Evolutionary conservation across 2,113 vertebrate species (phyloP).

Genomic region (Ctenomys sociabilis): DNA sequence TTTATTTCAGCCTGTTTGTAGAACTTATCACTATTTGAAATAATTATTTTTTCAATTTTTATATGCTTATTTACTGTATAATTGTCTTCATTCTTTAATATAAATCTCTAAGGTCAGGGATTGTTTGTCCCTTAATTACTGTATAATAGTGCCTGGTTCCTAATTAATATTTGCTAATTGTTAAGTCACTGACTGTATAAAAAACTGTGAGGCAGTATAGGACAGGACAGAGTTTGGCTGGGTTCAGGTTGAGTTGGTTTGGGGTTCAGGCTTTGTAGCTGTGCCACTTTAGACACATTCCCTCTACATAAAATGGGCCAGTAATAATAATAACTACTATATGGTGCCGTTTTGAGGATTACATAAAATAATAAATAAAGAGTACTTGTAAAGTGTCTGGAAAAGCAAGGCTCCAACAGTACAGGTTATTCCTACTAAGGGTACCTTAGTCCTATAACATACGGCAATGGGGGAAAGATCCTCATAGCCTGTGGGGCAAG

Average conservation of each 20-base stretch:
- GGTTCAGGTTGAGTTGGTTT: not conserved
- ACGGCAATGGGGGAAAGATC: not conserved
- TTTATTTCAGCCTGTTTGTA: not conserved
- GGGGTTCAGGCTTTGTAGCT: slow-evolving; percentile 8
- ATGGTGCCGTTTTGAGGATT: not conserved
- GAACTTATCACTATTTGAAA: not conserved
- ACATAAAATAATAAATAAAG: slow-evolving; percentile 29
- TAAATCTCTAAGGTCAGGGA: not conserved
- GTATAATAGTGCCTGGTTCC: not conserved
- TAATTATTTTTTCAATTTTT: not conserved
- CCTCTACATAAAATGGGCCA: not conserved
- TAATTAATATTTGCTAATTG: not conserved
- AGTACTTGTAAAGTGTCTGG: not conserved
- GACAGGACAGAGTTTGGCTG: not conserved
- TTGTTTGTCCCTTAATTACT: not conserved
- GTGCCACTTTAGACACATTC: not conserved
- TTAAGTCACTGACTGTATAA: not conserved
- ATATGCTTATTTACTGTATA: not conserved
- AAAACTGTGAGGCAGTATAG: not conserved
- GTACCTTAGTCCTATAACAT: not conserved
- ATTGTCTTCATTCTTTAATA: not conserved
- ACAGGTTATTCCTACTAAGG: not conserved
- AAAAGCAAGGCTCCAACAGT: not conserved
- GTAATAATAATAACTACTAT: not conserved
- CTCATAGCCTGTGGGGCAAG: not conserved